Evolutionary conservation across 2,888 invertebrate genomes (phyloP), one percentile per base, ranked within the genome.

Genomic region (Drosophila colorata): DNA sequence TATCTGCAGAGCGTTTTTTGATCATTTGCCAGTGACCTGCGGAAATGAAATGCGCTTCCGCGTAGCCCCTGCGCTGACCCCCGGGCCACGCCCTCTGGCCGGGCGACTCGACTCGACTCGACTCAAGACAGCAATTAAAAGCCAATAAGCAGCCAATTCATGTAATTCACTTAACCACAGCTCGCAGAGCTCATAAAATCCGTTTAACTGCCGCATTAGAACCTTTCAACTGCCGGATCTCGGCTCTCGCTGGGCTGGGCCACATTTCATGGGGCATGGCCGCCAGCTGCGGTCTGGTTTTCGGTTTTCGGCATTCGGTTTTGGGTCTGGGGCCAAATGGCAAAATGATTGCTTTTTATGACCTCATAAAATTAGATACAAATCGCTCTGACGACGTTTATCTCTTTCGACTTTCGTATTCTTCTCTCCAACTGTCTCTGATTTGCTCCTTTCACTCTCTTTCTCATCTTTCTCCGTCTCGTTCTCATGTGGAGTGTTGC

Each of bases 341-440:
- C 84, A 74, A 89, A 90, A 90, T 88, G 85, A 89, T 90, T 90
- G 87, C 88, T 84, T 90, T 90, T 90, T 90, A 90, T 90, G 90
- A 90, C 88, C 90, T 90, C 90, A 90, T 90, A 90, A 90, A 90
- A 90, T 90, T 90, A 90, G 89, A 88, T 89, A 89, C 87, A 90
- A 90, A 90, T 90, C 90, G 90, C 82, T 90, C 81, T 82, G 85
- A 82, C 89, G 89, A 88, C 90, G 79, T 89, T 90, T 88, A 87
- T 90, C 85, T 86, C 67, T 64, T 28, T 38, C 43, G 14, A 16
- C 11, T 41, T 41, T 52, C 43, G 28, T n/a, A 14, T 9, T 7
- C 20, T 65, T n/a, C 56, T 60, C 59, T 46, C 16, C 20, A 31
- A 28, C 47, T 41, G 51, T 48, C 55, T 38, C 48, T 64, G 66